phyloP scores from a whole-genome alignment of 2,888 invertebrate genomes.

The Alviniconcha strummeri region DNA sequence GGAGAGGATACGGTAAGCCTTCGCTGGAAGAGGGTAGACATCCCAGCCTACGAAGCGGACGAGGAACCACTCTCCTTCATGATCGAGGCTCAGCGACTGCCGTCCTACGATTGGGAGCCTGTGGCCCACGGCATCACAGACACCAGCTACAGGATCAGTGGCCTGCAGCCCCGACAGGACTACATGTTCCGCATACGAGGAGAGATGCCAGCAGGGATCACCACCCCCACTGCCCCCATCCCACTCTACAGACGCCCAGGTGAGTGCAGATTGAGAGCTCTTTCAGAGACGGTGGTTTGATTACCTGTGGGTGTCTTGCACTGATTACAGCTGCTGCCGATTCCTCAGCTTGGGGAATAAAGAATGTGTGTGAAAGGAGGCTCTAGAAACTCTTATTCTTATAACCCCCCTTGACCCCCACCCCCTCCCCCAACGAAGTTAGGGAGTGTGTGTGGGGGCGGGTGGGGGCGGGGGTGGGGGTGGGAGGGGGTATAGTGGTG shows the following conservation, averaged over 20 bases:
- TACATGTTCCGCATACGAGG: slow-evolving; percentile 96
- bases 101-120: slow-evolving; percentile 62
- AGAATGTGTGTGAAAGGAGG: too few relatives aligned
- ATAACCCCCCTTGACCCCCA: too few relatives aligned
- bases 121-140: slow-evolving; percentile 60
- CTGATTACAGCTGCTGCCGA: too few relatives aligned
- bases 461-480: too few relatives aligned
- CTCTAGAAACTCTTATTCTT: too few relatives aligned
- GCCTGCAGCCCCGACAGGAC: slow-evolving; percentile 90
- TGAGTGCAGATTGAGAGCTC: slow-evolving; percentile 47
- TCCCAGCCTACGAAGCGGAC: slow-evolving; percentile 56
- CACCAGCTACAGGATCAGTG: slow-evolving; percentile 53
- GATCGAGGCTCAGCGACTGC: slow-evolving; percentile 61
- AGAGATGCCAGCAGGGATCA: slow-evolving; percentile 93
- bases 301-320: too few relatives aligned
- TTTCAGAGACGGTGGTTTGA: too few relatives aligned
- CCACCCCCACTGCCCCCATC: slow-evolving; percentile 95
- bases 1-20: slow-evolving; percentile 55
- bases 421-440: too few relatives aligned
- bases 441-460: too few relatives aligned
- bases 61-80: slow-evolving; percentile 63
- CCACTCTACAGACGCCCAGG: slow-evolving; percentile 65
- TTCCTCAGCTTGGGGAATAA: too few relatives aligned
- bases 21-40: slow-evolving; percentile 60
- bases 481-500: too few relatives aligned